Percentiles rank a stretch among this genome's conserved stretches.
These are phyloP conservation scores for Hypsibius dujardini DNA, from an alignment of 1,140 invertebrate genomes.

Conservation along the genomic window DNA sequence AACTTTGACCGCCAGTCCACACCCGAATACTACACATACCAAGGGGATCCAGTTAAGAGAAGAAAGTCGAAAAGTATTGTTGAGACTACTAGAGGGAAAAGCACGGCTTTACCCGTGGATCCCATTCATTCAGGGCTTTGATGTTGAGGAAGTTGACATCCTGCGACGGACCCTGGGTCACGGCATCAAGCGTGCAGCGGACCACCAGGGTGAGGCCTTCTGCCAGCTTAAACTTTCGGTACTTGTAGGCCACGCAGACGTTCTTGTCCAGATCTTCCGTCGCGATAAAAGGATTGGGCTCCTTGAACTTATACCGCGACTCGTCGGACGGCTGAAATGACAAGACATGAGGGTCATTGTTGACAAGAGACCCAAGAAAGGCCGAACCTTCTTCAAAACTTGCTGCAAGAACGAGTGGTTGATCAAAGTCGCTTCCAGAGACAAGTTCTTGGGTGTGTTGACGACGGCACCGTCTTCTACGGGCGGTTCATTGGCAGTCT, in stretches of 20 bases:
- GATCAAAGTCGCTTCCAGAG: constrained; percentile 94
- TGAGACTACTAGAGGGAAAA: neutral
- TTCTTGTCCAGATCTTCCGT: constrained; percentile 48
- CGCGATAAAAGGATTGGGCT: constrained; percentile 77
- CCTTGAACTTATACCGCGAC: constrained; percentile 68
- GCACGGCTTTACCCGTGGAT: constrained; percentile 51
- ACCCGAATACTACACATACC: constrained; percentile 48
- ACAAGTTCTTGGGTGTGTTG: constrained; percentile 85
- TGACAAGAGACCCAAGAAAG: constrained; percentile 18
- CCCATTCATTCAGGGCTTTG: constrained; percentile 97
- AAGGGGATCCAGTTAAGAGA: constrained; percentile 21
- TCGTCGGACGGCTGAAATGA: constrained; percentile 39
- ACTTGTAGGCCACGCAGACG: constrained; percentile 36
- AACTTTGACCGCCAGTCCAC: constrained; percentile 96
- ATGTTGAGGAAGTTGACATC: constrained; percentile 83
- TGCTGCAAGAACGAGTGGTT: constrained; percentile 99
- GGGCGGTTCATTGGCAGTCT: constrained; percentile 91
- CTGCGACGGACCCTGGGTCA: constrained; percentile 68
- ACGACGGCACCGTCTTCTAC: constrained; percentile 81
- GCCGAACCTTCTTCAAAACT: constrained; percentile 47
- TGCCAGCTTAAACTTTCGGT: constrained; percentile 88
- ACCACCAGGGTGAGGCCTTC: constrained; percentile 76
- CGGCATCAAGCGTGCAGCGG: constrained; percentile 89
- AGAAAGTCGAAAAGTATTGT: neutral
- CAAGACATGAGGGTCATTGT: constrained; percentile 16